phyloP scores from a whole-genome alignment of 2,113 vertebrate species.

The Forbesichthys papilliferus region DNA sequence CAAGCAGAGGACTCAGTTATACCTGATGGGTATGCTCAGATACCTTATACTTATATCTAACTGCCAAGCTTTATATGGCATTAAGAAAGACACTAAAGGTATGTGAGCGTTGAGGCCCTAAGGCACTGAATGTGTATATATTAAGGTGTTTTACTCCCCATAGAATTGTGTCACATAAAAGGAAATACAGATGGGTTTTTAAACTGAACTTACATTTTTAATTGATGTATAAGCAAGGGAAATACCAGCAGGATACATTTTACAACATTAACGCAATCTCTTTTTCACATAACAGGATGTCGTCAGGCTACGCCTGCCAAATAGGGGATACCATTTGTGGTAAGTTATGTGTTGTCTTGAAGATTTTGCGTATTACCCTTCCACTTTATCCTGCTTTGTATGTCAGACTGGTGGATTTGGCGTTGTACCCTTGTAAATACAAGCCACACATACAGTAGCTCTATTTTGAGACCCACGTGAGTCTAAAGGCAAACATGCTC shows the following conservation, averaged over 20 bases:
- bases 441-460: background rate
- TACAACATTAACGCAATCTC: background rate
- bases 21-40: too few species aligned
- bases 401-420: background rate
- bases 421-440: background rate
- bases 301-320: slow-evolving; percentile 56
- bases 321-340: slow-evolving; percentile 70
- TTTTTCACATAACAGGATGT: slow-evolving; percentile 62
- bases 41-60: too few species aligned
- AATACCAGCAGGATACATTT: background rate
- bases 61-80: too few species aligned
- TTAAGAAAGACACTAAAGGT: too few species aligned
- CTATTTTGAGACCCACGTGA: background rate
- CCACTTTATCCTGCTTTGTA: background rate
- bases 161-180: too few species aligned
- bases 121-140: too few species aligned
- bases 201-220: too few species aligned
- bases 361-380: background rate
- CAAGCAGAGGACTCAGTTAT: too few species aligned
- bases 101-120: too few species aligned
- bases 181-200: too few species aligned
- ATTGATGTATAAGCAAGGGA: background rate
- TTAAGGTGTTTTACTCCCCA: too few species aligned
- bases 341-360: slow-evolving; percentile 39
- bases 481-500: background rate